phyloP scores from a whole-genome alignment of 2,113 vertebrate species.

The Dasyprocta punctata region DNA sequence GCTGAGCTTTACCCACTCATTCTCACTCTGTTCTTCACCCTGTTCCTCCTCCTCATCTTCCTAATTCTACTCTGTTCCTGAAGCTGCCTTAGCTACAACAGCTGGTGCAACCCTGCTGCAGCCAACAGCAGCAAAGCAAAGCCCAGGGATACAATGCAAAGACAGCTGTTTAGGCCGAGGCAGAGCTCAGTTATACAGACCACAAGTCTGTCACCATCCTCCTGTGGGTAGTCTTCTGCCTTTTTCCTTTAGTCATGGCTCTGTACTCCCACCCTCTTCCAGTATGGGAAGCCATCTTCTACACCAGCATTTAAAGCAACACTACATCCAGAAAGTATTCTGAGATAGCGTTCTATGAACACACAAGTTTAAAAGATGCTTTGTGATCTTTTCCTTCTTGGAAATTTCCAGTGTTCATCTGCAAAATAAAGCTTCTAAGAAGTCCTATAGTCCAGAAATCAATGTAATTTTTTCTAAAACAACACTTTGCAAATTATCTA shows the following conservation, averaged over 20 bases:
- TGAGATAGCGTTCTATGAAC: neutral
- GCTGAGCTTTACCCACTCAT: neutral
- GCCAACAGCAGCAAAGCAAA: neutral
- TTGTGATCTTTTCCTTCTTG: neutral
- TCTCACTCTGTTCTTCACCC: neutral
- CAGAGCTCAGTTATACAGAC: neutral
- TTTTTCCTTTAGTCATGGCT: neutral
- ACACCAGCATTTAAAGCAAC: neutral
- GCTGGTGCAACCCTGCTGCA: neutral
- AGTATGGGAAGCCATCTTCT: neutral
- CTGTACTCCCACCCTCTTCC: neutral
- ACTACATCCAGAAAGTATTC: neutral
- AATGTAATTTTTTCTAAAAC: neutral
- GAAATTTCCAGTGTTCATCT: neutral
- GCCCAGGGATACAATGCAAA: neutral
- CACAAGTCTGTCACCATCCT: neutral
- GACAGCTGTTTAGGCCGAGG: neutral
- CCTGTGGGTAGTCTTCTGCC: neutral
- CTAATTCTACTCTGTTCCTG: neutral
- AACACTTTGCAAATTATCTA: neutral
- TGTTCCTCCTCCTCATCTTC: neutral
- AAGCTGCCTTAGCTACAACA: neutral
- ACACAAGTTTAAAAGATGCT: neutral
- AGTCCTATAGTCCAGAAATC: neutral
- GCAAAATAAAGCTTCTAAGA: neutral